Percentiles rank a stretch among this genome's conserved stretches.
Evolutionary conservation across 2,113 vertebrate genomes (phyloP).

Genomic region (Cyphomyrus plagiostoma): DNA sequence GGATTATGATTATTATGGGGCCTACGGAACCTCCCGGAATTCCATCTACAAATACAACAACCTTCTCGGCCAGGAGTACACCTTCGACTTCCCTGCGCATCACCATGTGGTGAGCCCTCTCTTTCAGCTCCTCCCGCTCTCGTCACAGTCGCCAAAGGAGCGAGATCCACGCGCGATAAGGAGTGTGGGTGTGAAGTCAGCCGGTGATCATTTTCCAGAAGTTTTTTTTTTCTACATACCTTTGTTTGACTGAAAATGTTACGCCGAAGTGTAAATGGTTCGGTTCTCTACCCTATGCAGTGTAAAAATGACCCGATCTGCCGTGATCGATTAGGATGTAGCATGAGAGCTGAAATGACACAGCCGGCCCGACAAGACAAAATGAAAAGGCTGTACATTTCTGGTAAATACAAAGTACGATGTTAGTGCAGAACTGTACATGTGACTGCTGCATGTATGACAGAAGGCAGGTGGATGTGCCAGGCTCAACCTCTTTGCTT

Average conservation of each 20-base stretch:
- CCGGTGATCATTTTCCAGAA: background rate
- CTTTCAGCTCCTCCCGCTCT: background rate
- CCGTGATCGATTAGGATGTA: background rate
- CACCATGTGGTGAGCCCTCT: constrained; percentile 66
- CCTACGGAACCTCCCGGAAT: constrained; percentile 61
- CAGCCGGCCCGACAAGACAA: background rate
- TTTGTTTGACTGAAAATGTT: background rate
- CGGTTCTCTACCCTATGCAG: background rate
- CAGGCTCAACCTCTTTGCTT: background rate
- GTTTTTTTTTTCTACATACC: background rate
- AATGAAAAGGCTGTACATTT: background rate
- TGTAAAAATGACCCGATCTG: background rate
- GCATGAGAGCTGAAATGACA: background rate
- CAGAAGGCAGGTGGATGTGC: background rate
- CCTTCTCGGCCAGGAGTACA: constrained; percentile 78
- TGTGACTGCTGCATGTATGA: background rate
- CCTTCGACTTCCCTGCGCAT: constrained; percentile 86
- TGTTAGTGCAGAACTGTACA: background rate
- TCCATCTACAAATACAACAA: constrained; percentile 62
- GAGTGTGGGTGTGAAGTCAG: background rate
- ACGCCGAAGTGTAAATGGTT: background rate
- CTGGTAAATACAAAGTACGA: background rate
- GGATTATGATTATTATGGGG: constrained; percentile 82
- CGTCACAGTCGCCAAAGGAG: background rate
- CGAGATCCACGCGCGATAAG: background rate